phyloP scores from a whole-genome alignment of 2,797 vertebrate genomes.

The Pangasius larnaudii region DNA sequence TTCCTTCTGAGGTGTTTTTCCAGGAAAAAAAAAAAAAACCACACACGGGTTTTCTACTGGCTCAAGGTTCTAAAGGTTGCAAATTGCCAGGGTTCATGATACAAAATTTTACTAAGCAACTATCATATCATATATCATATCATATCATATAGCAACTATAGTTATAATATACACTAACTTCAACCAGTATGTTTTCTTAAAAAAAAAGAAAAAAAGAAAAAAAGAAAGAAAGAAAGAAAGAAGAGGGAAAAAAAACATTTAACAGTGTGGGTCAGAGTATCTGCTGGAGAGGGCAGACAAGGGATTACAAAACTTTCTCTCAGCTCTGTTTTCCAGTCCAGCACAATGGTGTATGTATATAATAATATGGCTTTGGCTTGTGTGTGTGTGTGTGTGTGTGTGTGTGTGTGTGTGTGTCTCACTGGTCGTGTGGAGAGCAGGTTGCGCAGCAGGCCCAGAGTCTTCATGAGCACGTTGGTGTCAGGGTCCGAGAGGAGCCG shows the following conservation, averaged over 20 bases:
- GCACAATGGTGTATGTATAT: background rate
- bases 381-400: background rate
- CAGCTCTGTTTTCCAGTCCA: background rate
- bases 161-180: background rate
- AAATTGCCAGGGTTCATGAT: background rate
- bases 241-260: background rate
- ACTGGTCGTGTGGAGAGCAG: conserved; percentile 94
- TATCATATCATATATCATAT: too few relatives aligned
- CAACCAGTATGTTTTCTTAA: background rate
- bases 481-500: conserved; percentile 95
- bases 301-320: background rate
- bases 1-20: background rate
- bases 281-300: background rate
- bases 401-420: conserved; percentile 65
- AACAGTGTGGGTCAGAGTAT: background rate
- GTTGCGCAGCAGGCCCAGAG: conserved; percentile 93
- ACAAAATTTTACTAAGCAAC: background rate
- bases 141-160: background rate
- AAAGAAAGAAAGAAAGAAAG: background rate
- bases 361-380: background rate
- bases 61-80: background rate
- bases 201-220: background rate
- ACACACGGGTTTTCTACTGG: background rate
- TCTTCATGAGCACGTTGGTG: conserved; percentile 97
- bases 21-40: background rate